A percentile compares a stretch with the other conserved stretches of the same genome.
These are phyloP conservation scores for Callipepla californica DNA, from an alignment of 2,113 vertebrate genomes.

Conservation along the genomic window DNA sequence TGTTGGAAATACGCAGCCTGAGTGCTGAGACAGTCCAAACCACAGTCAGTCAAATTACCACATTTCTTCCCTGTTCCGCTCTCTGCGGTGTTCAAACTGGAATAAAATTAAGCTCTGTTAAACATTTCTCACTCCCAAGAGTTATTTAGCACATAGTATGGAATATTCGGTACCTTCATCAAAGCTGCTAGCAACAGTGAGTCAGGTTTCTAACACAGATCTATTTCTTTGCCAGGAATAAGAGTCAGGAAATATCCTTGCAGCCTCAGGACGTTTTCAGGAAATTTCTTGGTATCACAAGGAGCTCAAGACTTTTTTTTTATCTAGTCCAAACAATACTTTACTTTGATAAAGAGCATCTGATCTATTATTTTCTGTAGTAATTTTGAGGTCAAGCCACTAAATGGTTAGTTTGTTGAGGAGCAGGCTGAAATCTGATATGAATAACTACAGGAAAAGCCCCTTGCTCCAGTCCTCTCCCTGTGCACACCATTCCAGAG, in stretches of 20 bases:
- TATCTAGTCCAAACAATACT: not conserved
- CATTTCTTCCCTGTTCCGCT: not conserved
- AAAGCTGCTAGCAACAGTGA: not conserved
- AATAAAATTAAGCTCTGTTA: constrained; percentile 25
- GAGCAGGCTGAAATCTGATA: not conserved
- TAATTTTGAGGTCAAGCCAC: not conserved
- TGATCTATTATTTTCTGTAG: not conserved
- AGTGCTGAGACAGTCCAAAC: constrained; percentile 26
- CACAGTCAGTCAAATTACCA: not conserved
- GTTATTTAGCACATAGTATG: not conserved
- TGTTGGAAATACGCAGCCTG: not conserved
- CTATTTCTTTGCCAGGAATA: not conserved
- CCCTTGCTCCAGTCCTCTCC: not conserved
- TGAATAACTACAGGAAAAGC: not conserved
- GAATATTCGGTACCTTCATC: not conserved
- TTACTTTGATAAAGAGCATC: not conserved
- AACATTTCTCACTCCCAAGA: not conserved
- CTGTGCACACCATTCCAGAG: accelerated
- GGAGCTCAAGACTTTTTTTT: not conserved
- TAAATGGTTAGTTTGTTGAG: not conserved
- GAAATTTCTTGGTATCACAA: not conserved
- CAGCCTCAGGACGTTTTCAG: not conserved
- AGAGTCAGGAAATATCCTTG: not conserved
- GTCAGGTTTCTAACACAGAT: not conserved
- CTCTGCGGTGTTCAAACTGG: not conserved